These are phyloP conservation scores for Drosophila sp. DNA, from an alignment of 1,140 invertebrate genomes.

Conservation along the genomic window DNA sequence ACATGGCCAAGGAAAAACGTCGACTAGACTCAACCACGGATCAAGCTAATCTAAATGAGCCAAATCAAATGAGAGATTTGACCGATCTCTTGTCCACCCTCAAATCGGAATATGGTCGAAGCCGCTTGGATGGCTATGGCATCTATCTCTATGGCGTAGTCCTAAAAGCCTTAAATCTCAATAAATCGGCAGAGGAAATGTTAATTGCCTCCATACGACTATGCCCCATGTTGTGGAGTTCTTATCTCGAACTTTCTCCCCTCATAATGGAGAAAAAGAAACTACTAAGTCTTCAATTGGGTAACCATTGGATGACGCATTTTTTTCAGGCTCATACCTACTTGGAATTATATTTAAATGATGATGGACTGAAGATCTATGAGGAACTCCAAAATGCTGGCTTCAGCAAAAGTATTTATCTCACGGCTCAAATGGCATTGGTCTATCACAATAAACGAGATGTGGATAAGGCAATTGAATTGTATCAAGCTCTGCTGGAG, in stretches of 20 bases:
- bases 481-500: conserved; percentile 91
- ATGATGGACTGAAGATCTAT: conserved; percentile 94
- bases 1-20: conserved; percentile 95
- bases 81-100: conserved; percentile 85
- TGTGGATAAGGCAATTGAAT: conserved; percentile 93
- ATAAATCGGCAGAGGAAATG: conserved; percentile 89
- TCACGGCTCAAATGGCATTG: conserved; percentile 96
- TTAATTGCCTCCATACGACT: conserved; percentile 90
- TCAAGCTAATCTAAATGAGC: conserved; percentile 88
- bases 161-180: conserved; percentile 93
- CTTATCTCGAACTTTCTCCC: conserved; percentile 95
- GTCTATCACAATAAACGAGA: conserved; percentile 97
- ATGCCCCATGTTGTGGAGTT: conserved; percentile 94
- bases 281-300: conserved; percentile 88
- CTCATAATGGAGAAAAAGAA: conserved; percentile 91
- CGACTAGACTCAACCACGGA: conserved; percentile 93
- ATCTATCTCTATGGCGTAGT: conserved; percentile 96
- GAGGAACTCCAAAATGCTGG: conserved; percentile 89
- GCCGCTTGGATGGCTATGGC: conserved; percentile 92
- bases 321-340: conserved; percentile 96
- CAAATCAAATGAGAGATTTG: conserved; percentile 85
- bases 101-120: conserved; percentile 85
- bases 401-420: conserved; percentile 94
- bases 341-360: conserved; percentile 94
- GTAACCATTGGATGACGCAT: conserved; percentile 97